Evolutionary conservation across 2,113 vertebrate genomes (phyloP).

Genomic region (Centropus unirufus): DNA sequence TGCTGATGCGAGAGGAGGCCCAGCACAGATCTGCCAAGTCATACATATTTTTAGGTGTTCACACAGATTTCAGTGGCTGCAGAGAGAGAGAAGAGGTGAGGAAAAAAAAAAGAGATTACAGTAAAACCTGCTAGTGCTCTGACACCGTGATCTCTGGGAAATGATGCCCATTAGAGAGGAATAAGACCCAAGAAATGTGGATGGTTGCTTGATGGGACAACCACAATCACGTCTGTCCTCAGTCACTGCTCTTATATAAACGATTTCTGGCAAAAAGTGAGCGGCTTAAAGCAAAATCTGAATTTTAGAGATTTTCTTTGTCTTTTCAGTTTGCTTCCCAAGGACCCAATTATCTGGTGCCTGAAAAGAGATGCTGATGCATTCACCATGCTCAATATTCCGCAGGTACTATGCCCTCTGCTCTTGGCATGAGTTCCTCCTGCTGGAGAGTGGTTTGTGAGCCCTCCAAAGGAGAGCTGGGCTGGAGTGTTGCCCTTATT

Average conservation of each 20-base stretch:
- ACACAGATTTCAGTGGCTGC: background rate
- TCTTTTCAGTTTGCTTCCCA: conserved; percentile 32
- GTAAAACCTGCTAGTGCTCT: background rate
- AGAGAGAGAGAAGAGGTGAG: background rate
- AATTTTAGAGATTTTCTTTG: background rate
- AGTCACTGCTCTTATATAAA: background rate
- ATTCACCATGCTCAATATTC: background rate
- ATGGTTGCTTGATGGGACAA: background rate
- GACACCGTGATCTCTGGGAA: background rate
- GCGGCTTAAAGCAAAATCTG: background rate
- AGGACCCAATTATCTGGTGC: conserved; percentile 33
- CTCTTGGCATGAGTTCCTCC: background rate
- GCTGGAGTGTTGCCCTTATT: background rate
- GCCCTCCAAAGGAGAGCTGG: background rate
- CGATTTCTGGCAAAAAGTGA: background rate
- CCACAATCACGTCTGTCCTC: background rate
- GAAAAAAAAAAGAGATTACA: background rate
- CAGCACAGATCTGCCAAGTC: conserved; percentile 5
- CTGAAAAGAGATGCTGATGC: background rate
- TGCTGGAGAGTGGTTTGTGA: background rate
- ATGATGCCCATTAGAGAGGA: background rate
- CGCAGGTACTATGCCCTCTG: background rate
- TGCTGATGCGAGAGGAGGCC: conserved; percentile 46
- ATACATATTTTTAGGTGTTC: conserved; percentile 26
- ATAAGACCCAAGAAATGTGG: background rate